Evolutionary conservation across 2,797 vertebrate genomes (phyloP), one percentile per base, ranked within the genome.

Genomic region (Masticophis lateralis): DNA sequence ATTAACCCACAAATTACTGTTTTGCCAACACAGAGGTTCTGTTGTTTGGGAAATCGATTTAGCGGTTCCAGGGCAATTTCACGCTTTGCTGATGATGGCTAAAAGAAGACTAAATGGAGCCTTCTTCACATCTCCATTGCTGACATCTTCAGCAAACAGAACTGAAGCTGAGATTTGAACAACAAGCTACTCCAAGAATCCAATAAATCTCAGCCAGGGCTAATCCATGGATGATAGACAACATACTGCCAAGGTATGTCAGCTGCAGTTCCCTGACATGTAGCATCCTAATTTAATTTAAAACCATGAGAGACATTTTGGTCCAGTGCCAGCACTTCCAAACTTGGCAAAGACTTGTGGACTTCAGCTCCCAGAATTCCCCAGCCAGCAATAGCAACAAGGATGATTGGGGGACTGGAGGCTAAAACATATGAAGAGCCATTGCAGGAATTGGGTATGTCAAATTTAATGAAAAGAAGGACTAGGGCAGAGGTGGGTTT

Each of bases 41-140:
- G 95, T 94, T 97, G 96, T 97, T 96, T 95, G 92, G 95, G 94
- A 96, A 97, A 97, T 94, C 95, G 94, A 96, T 96, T 96, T 96
- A 97, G 96, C 95, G 79, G 95, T 96, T 95, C 95, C 95, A 95
- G 94, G 92, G 95, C 95, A 97, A 97, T 97, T 97, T 97, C 97
- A 97, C 96, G 96, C 96, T 97, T 97, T 97, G 96, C 94, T 97
- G 96, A 95, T 96, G 94, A 96, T 97, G 96, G 96, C 96, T 96
- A 96, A 97, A 97, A 90, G 93, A 94, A 96, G 94, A 95, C 94
- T 97, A 96, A 97, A 97, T 94, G 94, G 94, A 86, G 95, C 90
- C 96, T 66, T 92, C 94, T 94, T 95, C 93, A 94, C 1, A 0
- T 57, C 86, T 90, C 69, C 79, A 92, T 87, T 27, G 53, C 91